A percentile compares a stretch with the other conserved stretches of the same genome.
Evolutionary conservation across 2,113 vertebrate species (phyloP).

Genomic region (Vombatus ursinus): DNA sequence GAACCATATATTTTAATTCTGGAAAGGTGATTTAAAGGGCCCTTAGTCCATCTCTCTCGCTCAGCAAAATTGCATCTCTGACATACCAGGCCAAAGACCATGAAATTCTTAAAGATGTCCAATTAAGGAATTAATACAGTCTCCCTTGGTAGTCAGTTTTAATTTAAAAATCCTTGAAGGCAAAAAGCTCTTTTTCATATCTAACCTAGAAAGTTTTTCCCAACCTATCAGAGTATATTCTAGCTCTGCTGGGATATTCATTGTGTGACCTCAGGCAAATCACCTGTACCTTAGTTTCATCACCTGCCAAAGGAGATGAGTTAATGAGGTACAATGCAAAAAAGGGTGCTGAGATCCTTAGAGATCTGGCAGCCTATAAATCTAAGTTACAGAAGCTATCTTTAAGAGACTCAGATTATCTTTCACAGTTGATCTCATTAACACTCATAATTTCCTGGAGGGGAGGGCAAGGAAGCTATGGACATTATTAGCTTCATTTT

Average conservation of each 20-base stretch:
- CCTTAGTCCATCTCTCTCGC: neutral
- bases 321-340: neutral
- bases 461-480: neutral
- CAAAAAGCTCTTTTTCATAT: neutral
- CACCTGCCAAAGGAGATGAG: neutral
- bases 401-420: neutral
- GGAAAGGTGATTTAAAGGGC: neutral
- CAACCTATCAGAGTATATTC: neutral
- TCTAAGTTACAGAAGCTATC: neutral
- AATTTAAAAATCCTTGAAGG: slow-evolving; percentile 30
- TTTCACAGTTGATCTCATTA: neutral
- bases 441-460: neutral
- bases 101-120: slow-evolving; percentile 43
- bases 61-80: neutral
- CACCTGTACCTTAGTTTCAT: neutral
- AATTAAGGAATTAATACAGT: slow-evolving; percentile 13
- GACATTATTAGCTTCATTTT: neutral
- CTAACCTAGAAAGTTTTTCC: slow-evolving; percentile 32
- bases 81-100: neutral
- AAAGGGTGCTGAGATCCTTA: neutral
- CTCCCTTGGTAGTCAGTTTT: neutral
- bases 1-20: neutral
- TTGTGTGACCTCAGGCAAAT: neutral
- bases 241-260: neutral
- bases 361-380: neutral